phyloP scores from a whole-genome alignment of 1,140 invertebrate species.

The Sminthurinus signatus region DNA sequence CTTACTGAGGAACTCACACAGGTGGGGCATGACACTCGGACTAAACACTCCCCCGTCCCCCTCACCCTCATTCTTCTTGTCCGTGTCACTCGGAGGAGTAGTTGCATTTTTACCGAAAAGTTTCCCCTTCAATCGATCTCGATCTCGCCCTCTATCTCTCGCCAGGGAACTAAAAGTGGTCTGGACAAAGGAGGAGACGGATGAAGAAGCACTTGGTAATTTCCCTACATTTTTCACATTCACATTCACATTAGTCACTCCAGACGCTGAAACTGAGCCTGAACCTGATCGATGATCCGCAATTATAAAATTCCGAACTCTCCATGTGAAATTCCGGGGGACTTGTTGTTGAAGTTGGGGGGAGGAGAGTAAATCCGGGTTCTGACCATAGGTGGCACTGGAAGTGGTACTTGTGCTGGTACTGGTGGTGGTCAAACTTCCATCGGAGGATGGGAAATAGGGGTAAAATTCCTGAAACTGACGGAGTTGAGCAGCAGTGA shows the following conservation, averaged over 20 bases:
- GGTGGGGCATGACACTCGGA: conserved; percentile 23
- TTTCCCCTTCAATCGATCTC: conserved; percentile 12
- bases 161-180: background rate
- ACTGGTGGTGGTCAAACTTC: background rate
- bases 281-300: conserved; percentile 1
- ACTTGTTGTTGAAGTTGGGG: too few species aligned
- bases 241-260: background rate
- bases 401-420: background rate
- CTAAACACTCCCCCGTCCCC: conserved; percentile 15
- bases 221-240: background rate
- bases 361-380: conserved; percentile 6
- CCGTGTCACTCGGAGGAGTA: background rate
- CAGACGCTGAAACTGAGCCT: background rate
- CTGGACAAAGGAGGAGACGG: background rate
- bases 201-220: background rate
- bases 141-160: background rate
- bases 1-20: conserved; percentile 29
- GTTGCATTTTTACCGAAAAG: background rate
- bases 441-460: background rate
- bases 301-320: conserved; percentile 29
- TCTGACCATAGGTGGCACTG: background rate
- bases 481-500: conserved; percentile 16
- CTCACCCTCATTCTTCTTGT: conserved; percentile 14
- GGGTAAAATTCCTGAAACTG: background rate
- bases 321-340: conserved; percentile 28